Evolutionary conservation across 1,140 invertebrate species (phyloP).

Genomic region (Mercenaria mercenaria): DNA sequence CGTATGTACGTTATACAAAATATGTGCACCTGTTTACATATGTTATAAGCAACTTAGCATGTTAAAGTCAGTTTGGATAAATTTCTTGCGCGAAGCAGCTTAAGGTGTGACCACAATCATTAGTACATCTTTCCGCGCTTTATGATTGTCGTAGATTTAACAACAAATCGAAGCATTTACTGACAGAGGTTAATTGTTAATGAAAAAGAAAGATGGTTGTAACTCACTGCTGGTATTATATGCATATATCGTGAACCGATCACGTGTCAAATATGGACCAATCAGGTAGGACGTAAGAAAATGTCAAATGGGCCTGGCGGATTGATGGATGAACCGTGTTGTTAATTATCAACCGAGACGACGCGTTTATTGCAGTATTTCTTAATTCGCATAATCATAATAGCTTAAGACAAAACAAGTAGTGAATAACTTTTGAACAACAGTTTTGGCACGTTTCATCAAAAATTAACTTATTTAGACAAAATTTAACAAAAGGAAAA

Average conservation of each 20-base stretch:
- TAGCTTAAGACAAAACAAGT: not conserved
- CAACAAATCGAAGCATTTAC: not conserved
- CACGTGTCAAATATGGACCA: not conserved
- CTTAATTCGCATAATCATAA: slow-evolving; percentile 31
- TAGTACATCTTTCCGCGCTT: not conserved
- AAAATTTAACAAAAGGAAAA: not conserved
- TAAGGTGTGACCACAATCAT: not conserved
- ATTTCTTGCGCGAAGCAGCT: not conserved
- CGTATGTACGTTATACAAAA: too few species aligned
- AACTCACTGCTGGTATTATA: too few species aligned
- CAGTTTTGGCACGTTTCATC: not conserved
- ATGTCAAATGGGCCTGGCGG: slow-evolving; percentile 21
- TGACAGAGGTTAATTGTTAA: not conserved
- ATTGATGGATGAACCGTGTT: slow-evolving; percentile 11
- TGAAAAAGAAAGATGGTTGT: not conserved
- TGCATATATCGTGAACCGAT: not conserved
- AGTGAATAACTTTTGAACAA: not conserved
- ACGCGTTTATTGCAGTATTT: slow-evolving; percentile 7
- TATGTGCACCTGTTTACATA: too few species aligned
- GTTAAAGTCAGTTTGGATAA: not conserved
- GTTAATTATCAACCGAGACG: not conserved
- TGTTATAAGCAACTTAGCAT: too few species aligned
- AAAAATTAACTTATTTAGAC: not conserved
- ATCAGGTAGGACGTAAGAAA: not conserved
- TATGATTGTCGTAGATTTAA: not conserved